Percentiles rank a stretch among this genome's conserved stretches.
Evolutionary conservation across 2,113 vertebrate genomes (phyloP).

Genomic region (Axis porcinus): DNA sequence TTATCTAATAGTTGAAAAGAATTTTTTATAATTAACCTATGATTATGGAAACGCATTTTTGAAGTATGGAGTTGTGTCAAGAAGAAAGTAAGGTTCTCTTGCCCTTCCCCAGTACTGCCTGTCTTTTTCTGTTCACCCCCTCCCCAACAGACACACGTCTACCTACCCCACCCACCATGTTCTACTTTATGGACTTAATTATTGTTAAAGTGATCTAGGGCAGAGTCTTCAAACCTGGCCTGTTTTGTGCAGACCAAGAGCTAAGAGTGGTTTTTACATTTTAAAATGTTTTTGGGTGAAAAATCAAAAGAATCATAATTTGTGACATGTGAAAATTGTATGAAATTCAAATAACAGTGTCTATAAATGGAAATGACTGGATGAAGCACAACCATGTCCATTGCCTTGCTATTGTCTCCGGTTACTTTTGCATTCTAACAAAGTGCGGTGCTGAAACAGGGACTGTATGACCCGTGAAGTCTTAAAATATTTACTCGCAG

Average conservation of each 20-base stretch:
- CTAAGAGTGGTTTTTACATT: neutral
- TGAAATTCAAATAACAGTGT: neutral
- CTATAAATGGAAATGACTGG: neutral
- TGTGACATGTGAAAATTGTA: neutral
- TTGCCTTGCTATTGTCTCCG: neutral
- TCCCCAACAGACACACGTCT: neutral
- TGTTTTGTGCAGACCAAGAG: neutral
- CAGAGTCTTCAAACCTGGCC: neutral
- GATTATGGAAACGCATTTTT: neutral
- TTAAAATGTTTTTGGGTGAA: neutral
- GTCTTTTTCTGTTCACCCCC: neutral
- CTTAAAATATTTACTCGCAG: neutral
- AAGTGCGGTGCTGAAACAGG: neutral
- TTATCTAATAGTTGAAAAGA: neutral
- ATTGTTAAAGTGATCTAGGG: neutral
- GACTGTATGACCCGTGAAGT: neutral
- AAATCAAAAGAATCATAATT: neutral
- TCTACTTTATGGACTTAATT: neutral
- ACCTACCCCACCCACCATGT: accelerated
- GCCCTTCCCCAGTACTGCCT: neutral
- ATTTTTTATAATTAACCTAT: neutral
- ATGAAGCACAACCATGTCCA: accelerated
- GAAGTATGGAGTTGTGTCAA: neutral
- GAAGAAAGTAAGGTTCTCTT: neutral
- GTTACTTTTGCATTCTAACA: neutral